These are phyloP conservation scores for Amblyjoppa proteus DNA, from an alignment of 2,888 invertebrate genomes.

Conservation along the genomic window DNA sequence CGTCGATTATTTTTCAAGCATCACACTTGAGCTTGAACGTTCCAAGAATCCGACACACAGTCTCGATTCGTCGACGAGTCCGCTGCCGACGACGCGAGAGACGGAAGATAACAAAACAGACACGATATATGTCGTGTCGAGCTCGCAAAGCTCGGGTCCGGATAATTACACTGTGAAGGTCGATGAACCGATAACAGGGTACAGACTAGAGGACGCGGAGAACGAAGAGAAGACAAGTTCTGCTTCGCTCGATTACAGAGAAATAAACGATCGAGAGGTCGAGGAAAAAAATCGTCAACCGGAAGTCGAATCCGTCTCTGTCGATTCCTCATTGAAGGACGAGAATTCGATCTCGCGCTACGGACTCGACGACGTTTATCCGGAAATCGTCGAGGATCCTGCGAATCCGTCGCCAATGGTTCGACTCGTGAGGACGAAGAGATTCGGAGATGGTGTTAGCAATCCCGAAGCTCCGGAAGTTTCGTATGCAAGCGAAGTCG, in stretches of 20 bases:
- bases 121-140: background rate
- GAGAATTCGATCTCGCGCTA: constrained; percentile 53
- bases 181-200: background rate
- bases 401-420: constrained; percentile 45
- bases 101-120: background rate
- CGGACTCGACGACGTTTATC: constrained; percentile 65
- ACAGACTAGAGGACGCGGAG: background rate
- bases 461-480: constrained; percentile 28
- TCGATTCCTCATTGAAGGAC: constrained; percentile 21
- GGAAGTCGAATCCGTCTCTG: background rate
- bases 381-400: constrained; percentile 52
- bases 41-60: background rate
- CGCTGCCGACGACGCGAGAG: background rate
- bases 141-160: background rate
- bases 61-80: background rate
- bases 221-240: background rate
- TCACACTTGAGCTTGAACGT: background rate
- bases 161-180: background rate
- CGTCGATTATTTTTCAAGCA: background rate
- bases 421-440: constrained; percentile 57
- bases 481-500: constrained; percentile 45
- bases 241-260: background rate
- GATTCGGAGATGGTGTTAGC: constrained; percentile 48
- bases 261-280: background rate
- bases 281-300: constrained; percentile 6